Conservation (phyloP, 2,888 invertebrate genomes). For the Reticulitermes lucifugus region DNA sequence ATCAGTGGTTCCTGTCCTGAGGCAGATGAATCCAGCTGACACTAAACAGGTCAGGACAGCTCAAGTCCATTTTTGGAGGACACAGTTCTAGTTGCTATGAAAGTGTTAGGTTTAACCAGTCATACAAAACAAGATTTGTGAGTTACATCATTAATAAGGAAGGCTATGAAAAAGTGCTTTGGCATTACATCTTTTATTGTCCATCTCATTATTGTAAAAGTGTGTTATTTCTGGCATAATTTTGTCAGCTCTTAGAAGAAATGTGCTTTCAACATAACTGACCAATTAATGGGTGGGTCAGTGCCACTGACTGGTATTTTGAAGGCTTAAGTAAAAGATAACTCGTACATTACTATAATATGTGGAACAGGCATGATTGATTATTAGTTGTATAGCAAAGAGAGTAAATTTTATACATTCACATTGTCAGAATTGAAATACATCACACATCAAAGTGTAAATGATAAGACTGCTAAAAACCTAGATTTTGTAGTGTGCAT, state of each 20-base stretch:
- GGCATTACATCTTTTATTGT: neutral
- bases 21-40: no score
- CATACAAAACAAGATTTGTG: no score
- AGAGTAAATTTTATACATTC: no score
- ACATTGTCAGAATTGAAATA: no score
- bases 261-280: neutral
- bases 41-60: no score
- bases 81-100: no score
- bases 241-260: conserved; percentile 2
- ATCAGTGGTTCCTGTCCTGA: no score
- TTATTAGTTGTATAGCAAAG: neutral
- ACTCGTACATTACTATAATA: neutral
- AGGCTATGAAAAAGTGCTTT: neutral
- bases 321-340: neutral
- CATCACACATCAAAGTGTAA: no score
- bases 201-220: conserved; percentile 41
- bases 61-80: no score
- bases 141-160: neutral
- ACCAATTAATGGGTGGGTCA: neutral
- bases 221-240: conserved; percentile 7
- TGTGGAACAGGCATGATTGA: neutral
- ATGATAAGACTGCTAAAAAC: no score
- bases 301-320: conserved; percentile 4
- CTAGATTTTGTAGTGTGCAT: no score
- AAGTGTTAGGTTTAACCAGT: no score